Evolutionary conservation across 2,797 vertebrate genomes (phyloP).

Genomic region (Glossophaga mutica): DNA sequence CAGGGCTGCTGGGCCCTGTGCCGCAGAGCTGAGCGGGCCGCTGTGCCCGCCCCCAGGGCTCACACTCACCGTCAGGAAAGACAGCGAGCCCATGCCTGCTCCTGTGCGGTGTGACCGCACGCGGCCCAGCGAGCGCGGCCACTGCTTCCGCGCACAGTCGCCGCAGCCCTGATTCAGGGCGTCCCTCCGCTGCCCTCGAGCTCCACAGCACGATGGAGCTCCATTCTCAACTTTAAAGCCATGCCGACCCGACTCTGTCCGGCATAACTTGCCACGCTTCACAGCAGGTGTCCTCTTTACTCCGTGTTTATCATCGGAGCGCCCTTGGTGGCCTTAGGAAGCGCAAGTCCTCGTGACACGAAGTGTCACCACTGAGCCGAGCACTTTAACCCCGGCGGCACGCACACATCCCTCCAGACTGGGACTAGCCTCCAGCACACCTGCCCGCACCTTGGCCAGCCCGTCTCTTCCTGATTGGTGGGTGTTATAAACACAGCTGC

Average conservation of each 20-base stretch:
- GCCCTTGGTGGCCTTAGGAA: neutral
- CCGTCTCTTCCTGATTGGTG: neutral
- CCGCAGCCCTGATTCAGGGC: neutral
- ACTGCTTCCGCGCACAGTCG: neutral
- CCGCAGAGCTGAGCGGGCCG: neutral
- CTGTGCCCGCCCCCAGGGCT: neutral
- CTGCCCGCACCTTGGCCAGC: neutral
- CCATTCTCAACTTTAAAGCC: neutral
- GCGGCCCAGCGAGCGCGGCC: neutral
- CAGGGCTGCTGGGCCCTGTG: neutral
- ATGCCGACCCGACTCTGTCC: neutral
- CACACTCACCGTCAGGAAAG: no score
- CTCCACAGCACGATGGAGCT: neutral
- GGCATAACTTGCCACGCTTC: no score
- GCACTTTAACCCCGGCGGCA: neutral
- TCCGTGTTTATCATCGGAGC: neutral
- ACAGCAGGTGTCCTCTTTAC: neutral
- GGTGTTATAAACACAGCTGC: neutral
- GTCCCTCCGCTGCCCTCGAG: neutral
- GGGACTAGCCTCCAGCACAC: neutral
- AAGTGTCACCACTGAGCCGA: neutral
- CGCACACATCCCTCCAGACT: neutral
- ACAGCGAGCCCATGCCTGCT: no score
- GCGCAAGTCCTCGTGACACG: neutral
- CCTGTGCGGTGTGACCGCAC: accelerated